Evolutionary conservation across 2,888 invertebrate species (phyloP).

Genomic region (Nomada flava): DNA sequence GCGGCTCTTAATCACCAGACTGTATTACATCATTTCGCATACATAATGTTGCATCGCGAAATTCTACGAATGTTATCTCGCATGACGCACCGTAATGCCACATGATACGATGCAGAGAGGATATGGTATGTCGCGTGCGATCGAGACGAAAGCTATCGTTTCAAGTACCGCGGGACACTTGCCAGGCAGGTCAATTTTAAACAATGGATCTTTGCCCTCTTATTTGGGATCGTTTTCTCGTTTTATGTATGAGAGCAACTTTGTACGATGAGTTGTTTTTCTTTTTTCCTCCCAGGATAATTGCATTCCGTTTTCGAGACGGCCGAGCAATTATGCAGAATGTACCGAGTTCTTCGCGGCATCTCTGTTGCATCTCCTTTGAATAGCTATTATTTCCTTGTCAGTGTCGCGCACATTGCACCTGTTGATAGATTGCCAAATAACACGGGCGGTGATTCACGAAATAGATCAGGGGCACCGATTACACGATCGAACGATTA

Average conservation of each 20-base stretch:
- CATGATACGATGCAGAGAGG: slow-evolving; percentile 33
- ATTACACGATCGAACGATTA: slow-evolving; percentile 3
- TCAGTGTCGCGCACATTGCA: slow-evolving; percentile 12
- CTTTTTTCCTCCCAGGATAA: no score
- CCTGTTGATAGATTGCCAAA: slow-evolving; percentile 60
- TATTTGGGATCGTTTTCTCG: background rate
- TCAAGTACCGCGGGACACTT: slow-evolving; percentile 6
- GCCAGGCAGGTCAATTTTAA: slow-evolving; percentile 36
- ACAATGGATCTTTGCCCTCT: background rate
- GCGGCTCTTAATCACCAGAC: background rate
- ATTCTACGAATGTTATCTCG: background rate
- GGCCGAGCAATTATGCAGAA: no score
- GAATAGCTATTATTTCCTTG: background rate
- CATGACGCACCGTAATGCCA: slow-evolving; percentile 23
- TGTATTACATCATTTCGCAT: slow-evolving; percentile 15
- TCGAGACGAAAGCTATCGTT: slow-evolving; percentile 5
- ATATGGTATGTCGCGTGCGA: slow-evolving; percentile 31
- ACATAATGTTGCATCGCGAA: background rate
- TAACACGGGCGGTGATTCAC: slow-evolving; percentile 46
- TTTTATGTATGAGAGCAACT: background rate
- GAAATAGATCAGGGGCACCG: slow-evolving; percentile 24
- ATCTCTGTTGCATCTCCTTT: background rate
- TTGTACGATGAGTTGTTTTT: no score
- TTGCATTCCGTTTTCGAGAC: no score
- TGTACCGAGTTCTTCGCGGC: background rate